phyloP scores from a whole-genome alignment of 1,140 invertebrate genomes.

The Drosophila ambigua region DNA sequence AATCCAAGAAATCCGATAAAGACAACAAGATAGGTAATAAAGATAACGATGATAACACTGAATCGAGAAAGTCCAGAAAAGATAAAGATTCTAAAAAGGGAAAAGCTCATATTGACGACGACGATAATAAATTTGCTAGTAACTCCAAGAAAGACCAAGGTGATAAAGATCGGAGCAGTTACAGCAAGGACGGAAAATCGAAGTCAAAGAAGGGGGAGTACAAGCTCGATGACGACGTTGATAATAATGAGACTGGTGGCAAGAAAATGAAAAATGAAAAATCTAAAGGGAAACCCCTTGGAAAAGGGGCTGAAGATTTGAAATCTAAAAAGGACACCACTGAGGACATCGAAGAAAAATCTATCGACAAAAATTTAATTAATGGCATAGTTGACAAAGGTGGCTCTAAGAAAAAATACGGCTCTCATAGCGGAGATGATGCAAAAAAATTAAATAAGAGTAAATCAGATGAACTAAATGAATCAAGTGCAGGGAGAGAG shows the following conservation, averaged over 20 bases:
- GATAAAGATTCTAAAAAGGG: background rate
- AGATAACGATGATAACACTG: background rate
- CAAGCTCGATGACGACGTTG: background rate
- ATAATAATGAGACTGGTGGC: background rate
- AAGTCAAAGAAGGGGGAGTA: background rate
- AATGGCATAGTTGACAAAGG: background rate
- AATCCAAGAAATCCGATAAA: background rate
- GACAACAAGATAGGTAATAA: background rate
- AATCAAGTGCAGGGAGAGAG: no score
- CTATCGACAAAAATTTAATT: background rate
- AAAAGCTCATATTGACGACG: background rate
- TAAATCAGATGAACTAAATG: background rate
- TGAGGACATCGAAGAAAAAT: slow-evolving; percentile 9
- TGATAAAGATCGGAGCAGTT: no score
- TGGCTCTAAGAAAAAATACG: background rate
- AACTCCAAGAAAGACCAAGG: no score
- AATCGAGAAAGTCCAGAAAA: background rate
- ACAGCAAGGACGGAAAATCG: background rate
- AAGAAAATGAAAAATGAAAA: background rate
- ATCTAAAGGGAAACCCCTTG: background rate
- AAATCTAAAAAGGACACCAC: background rate
- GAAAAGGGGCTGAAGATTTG: background rate
- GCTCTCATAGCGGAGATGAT: background rate
- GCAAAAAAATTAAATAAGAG: background rate
- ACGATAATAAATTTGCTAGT: no score